phyloP scores from a whole-genome alignment of 2,797 vertebrate genomes.

The Aulostomus chinensis region DNA sequence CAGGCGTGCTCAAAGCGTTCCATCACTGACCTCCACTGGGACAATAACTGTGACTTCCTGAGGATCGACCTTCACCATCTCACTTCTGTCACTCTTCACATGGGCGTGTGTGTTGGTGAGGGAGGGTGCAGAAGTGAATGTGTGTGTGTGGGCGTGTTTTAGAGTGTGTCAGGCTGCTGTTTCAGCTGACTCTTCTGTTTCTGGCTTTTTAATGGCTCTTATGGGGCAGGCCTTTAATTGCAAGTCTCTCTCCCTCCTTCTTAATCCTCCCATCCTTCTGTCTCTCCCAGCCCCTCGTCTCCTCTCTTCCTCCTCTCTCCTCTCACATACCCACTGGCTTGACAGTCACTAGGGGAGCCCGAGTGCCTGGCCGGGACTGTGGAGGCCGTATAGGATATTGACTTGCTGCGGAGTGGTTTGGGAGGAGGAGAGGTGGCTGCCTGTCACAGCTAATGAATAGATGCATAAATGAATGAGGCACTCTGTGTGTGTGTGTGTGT shows the following conservation, averaged over 20 bases:
- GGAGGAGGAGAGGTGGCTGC: constrained; percentile 76
- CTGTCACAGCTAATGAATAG: constrained; percentile 81
- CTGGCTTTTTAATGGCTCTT: constrained; percentile 78
- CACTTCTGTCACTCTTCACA: constrained; percentile 70
- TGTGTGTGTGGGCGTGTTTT: constrained; percentile 22
- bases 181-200: constrained; percentile 79
- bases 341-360: constrained; percentile 74
- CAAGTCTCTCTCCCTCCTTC: constrained; percentile 72
- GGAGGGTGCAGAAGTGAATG: constrained; percentile 36
- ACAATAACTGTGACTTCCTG: constrained; percentile 73
- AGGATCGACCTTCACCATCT: constrained; percentile 78
- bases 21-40: constrained; percentile 74
- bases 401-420: constrained; percentile 78
- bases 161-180: constrained; percentile 63
- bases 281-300: constrained; percentile 60
- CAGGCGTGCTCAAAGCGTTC: constrained; percentile 73
- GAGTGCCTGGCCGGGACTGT: constrained; percentile 59
- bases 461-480: constrained; percentile 78
- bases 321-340: constrained; percentile 66
- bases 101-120: constrained; percentile 35
- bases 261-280: constrained; percentile 72
- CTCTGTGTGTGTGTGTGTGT: constrained; percentile 30
- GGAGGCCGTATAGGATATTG: constrained; percentile 76
- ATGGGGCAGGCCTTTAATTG: constrained; percentile 80
- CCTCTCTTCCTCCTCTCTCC: constrained; percentile 53